These are phyloP conservation scores for Galeruca laticollis DNA, from an alignment of 2,888 invertebrate species.

Conservation along the genomic window DNA sequence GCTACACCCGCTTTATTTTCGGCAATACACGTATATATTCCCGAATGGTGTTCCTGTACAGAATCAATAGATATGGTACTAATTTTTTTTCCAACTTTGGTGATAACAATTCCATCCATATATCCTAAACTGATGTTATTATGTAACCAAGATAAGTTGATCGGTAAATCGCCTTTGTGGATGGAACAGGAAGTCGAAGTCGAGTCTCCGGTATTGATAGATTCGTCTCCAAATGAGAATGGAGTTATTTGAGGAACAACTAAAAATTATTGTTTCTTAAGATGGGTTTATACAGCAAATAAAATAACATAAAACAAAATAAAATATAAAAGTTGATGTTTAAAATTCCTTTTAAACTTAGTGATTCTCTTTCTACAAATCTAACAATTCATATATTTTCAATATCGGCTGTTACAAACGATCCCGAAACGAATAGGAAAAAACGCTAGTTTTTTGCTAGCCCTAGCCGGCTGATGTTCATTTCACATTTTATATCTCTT, in stretches of 20 bases:
- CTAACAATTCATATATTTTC: too few relatives aligned
- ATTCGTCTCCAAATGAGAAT: conserved; percentile 79
- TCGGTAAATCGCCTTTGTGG: conserved; percentile 83
- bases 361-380: too few relatives aligned
- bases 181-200: conserved; percentile 82
- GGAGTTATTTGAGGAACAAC: conserved; percentile 79
- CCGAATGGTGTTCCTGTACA: conserved; percentile 68
- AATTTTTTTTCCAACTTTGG: conserved; percentile 66
- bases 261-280: conserved; percentile 58
- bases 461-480: too few relatives aligned
- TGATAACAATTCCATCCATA: conserved; percentile 57
- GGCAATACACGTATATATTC: conserved; percentile 69
- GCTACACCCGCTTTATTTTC: conserved; percentile 72
- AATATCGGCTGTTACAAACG: too few relatives aligned
- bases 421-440: too few relatives aligned
- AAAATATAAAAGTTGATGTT: too few relatives aligned
- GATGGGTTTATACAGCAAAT: too few relatives aligned
- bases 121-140: conserved; percentile 69
- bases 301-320: too few relatives aligned
- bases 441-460: too few relatives aligned
- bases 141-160: conserved; percentile 81
- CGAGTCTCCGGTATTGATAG: conserved; percentile 82
- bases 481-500: too few relatives aligned
- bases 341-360: too few relatives aligned
- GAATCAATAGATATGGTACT: conserved; percentile 70